Conservation (phyloP, 1,140 invertebrate species). For the Neoseiulus cucumeris region DNA sequence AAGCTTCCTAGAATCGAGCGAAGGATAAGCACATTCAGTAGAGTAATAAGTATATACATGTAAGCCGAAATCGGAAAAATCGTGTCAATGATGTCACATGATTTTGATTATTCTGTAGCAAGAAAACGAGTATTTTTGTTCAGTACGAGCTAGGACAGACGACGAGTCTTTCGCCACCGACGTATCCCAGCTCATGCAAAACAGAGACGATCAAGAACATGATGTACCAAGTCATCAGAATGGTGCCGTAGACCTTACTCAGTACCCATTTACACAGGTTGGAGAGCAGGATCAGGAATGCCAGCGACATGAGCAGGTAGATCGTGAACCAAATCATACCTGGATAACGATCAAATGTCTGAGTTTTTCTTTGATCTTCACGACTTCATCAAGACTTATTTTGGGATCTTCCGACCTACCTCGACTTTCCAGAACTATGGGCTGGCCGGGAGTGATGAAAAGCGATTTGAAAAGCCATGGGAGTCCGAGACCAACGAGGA, state of each 20-base stretch:
- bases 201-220: constrained; percentile 74
- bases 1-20: too few relatives aligned
- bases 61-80: too few relatives aligned
- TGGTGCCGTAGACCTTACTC: constrained; percentile 60
- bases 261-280: constrained; percentile 82
- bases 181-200: constrained; percentile 77
- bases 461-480: constrained; percentile 90
- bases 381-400: too few relatives aligned
- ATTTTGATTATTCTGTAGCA: too few relatives aligned
- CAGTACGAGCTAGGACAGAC: constrained; percentile 54
- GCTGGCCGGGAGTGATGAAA: constrained; percentile 56
- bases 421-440: constrained; percentile 72
- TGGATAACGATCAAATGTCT: constrained; percentile 25
- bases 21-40: too few relatives aligned
- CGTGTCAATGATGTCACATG: too few relatives aligned
- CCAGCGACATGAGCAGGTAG: constrained; percentile 72
- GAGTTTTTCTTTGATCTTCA: too few relatives aligned
- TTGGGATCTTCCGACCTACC: constrained; percentile 33
- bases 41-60: too few relatives aligned
- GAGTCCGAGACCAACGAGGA: constrained; percentile 78
- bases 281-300: constrained; percentile 68
- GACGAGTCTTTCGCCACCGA: constrained; percentile 66
- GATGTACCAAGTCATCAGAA: constrained; percentile 74
- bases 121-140: constrained; percentile 16
- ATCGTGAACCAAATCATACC: constrained; percentile 73